Conservation (phyloP, 2,888 invertebrate species). For the Polymixis flavicincta region DNA sequence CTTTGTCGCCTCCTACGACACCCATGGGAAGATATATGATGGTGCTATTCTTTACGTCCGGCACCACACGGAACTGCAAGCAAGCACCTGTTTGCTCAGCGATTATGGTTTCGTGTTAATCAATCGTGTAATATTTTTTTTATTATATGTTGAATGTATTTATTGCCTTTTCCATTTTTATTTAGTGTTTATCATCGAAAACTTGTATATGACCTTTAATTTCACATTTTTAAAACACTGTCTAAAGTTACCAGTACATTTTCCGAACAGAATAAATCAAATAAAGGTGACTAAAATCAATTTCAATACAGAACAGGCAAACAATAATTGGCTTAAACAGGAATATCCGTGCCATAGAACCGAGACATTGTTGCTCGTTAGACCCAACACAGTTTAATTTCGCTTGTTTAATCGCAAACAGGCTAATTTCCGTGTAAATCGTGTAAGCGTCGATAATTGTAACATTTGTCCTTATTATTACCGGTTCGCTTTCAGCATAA, state of each 20-base stretch:
- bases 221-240: background rate
- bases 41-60: too few relatives aligned
- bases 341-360: conserved; percentile 60
- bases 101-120: background rate
- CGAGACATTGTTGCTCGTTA: conserved; percentile 80
- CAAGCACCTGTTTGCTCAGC: background rate
- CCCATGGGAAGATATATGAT: too few relatives aligned
- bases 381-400: conserved; percentile 85
- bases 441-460: conserved; percentile 82
- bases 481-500: conserved; percentile 68
- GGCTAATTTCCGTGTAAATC: conserved; percentile 79
- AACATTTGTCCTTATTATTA: conserved; percentile 85
- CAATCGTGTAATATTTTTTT: background rate
- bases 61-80: too few relatives aligned
- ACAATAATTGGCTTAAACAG: conserved; percentile 56
- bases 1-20: too few relatives aligned
- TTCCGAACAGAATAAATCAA: background rate
- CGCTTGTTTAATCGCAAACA: conserved; percentile 84
- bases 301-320: conserved; percentile 1
- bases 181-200: background rate
- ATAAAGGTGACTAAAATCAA: background rate
- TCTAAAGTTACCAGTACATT: background rate
- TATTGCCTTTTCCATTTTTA: background rate
- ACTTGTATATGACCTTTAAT: background rate
- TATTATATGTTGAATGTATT: background rate